A percentile compares a stretch with the other conserved stretches of the same genome.
phyloP scores from a whole-genome alignment of 2,888 invertebrate species.

The Gastracanthus pulcherrimus region DNA sequence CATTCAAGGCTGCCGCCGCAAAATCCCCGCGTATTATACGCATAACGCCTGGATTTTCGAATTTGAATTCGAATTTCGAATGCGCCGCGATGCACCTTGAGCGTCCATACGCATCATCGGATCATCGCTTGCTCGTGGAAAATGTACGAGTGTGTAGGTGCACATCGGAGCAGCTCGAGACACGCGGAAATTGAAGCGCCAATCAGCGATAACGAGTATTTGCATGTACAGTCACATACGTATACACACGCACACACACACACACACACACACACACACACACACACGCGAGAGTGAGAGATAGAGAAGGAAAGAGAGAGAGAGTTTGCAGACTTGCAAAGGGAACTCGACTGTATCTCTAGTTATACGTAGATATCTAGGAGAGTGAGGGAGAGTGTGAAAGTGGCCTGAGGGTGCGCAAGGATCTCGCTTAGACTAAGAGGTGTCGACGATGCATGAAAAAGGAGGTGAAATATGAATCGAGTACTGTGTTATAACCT shows the following conservation, averaged over 20 bases:
- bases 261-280: too few species aligned
- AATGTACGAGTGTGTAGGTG: too few species aligned
- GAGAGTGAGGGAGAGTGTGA: neutral
- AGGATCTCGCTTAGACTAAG: neutral
- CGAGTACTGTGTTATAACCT: too few species aligned
- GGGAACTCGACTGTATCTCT: neutral
- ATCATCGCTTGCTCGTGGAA: too few species aligned
- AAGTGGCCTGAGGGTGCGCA: neutral
- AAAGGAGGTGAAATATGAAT: neutral
- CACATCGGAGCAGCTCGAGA: neutral
- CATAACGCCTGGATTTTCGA: too few species aligned
- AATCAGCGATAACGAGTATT: slow-evolving; percentile 41
- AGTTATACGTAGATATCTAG: too few species aligned
- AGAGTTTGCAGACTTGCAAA: neutral
- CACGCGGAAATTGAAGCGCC: slow-evolving; percentile 28
- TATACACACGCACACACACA: too few species aligned
- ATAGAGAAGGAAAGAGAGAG: too few species aligned
- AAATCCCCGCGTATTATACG: too few species aligned
- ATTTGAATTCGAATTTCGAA: neutral
- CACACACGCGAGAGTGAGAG: neutral
- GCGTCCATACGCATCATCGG: neutral
- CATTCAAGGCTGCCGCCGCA: neutral
- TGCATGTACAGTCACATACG: too few species aligned
- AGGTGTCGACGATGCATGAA: neutral
- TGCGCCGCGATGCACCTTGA: neutral